Conservation (phyloP, 1,140 invertebrate species). For the Rhagoletis zephyria region DNA sequence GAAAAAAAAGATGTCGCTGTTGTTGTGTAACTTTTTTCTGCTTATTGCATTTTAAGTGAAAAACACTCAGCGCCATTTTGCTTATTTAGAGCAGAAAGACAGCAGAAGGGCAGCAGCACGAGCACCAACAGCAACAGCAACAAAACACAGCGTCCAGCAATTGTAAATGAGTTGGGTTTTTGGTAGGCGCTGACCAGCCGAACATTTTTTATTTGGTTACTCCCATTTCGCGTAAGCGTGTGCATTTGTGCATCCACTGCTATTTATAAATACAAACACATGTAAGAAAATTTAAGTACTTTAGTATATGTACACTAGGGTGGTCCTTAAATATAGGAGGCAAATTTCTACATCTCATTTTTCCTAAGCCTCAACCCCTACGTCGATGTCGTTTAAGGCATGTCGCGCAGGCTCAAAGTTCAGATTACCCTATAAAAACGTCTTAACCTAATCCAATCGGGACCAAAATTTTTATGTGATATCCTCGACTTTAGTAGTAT, state of each 20-base stretch:
- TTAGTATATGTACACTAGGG: background rate
- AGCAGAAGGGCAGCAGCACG: background rate
- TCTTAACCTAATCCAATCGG: no score
- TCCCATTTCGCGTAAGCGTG: conserved; percentile 49
- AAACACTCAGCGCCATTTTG: conserved; percentile 71
- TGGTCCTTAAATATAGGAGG: no score
- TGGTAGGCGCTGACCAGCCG: background rate
- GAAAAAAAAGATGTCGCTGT: conserved; percentile 14
- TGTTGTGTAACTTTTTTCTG: conserved; percentile 31
- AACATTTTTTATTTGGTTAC: conserved; percentile 50
- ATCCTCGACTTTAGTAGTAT: no score
- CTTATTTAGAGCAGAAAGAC: conserved; percentile 67
- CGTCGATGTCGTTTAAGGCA: no score
- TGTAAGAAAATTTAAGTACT: background rate
- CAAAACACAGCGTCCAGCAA: background rate
- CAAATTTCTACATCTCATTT: no score
- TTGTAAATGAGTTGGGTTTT: conserved; percentile 15
- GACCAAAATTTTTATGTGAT: no score
- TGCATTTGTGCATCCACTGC: conserved; percentile 19
- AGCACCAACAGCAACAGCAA: background rate
- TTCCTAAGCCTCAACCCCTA: no score
- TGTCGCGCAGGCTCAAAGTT: no score
- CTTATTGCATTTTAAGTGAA: conserved; percentile 57
- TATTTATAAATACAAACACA: conserved; percentile 13
- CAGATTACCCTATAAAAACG: no score